Evolutionary conservation across 2,888 invertebrate species (phyloP), one percentile per base, ranked within the genome.

Genomic region (Eretmocerus hayati): DNA sequence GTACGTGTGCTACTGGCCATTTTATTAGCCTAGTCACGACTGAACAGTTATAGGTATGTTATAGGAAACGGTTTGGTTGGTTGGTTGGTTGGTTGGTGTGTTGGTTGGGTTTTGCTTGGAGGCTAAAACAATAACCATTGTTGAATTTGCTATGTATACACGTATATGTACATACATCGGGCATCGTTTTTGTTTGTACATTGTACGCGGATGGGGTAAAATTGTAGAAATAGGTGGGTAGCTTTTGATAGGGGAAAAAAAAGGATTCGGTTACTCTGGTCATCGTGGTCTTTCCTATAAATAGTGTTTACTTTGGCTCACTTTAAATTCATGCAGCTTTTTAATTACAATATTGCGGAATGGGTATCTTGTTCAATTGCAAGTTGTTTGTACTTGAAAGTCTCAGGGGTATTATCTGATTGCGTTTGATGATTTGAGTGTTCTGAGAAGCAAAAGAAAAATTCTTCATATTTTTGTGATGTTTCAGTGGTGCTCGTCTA

Each of bases 51-150:
- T 11, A 8, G 35, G 23, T 0, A n/a, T n/a, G n/a, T n/a, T n/a
- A n/a, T n/a, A 13, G 30, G 6, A 13, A 3, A 30, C 5, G 33
- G 6, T 15, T 5, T 16, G 32, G 22, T 13, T 15, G n/a, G 13
- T n/a, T n/a, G 31, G 23, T n/a, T 4, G 26, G n/a, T n/a, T n/a
- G n/a, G n/a, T n/a, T n/a, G n/a, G n/a, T n/a, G n/a, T n/a, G n/a
- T n/a, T n/a, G n/a, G n/a, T n/a, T n/a, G n/a, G n/a, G 42, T 31
- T n/a, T n/a, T n/a, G n/a, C n/a, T n/a, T n/a, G n/a, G n/a, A n/a
- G 53, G 45, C 52, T 57, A 58, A 60, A 61, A 61, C 60, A 61
- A 62, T 60, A 59, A 60, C 58, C 58, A 59, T 62, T 62, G 60
- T 62, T 60, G 50, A 57, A 60, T 59, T 57, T 52, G 51, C 41